Evolutionary conservation across 92 coral and sea anemone species (phyloP).

Genomic region (Umimayanthus kanabou): DNA sequence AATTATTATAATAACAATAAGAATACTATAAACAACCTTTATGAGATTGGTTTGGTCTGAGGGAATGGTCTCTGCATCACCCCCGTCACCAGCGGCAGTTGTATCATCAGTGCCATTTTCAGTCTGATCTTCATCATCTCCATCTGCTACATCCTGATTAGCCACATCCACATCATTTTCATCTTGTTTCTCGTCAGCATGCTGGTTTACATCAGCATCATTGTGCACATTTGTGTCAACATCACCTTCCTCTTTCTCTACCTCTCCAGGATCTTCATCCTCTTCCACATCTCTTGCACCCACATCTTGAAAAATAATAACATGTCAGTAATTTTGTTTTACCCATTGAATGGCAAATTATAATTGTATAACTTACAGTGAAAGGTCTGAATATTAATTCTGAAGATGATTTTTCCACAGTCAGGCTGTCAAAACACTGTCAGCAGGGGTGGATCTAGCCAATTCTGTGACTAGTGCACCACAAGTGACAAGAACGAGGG

Average conservation of each 20-base stretch:
- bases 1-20: no score
- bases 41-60: not conserved
- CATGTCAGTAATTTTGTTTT: not conserved
- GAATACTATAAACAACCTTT: no score
- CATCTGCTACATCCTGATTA: not conserved
- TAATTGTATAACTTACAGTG: no score
- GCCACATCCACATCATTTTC: not conserved
- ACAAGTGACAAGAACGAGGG: no score
- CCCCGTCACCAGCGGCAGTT: conserved; percentile 15
- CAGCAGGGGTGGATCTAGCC: no score
- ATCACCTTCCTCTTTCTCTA: not conserved
- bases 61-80: not conserved
- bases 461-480: no score
- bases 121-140: not conserved
- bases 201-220: not conserved
- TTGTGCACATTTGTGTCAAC: not conserved
- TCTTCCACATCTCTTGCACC: not conserved
- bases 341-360: not conserved
- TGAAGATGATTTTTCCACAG: no score
- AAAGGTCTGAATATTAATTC: no score
- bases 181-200: not conserved
- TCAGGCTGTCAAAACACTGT: no score
- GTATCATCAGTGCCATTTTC: conserved; percentile 1
- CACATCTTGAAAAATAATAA: not conserved
- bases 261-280: conserved; percentile 1